These are phyloP conservation scores for Dryobota labecula DNA, from an alignment of 2,888 invertebrate species.

Conservation along the genomic window DNA sequence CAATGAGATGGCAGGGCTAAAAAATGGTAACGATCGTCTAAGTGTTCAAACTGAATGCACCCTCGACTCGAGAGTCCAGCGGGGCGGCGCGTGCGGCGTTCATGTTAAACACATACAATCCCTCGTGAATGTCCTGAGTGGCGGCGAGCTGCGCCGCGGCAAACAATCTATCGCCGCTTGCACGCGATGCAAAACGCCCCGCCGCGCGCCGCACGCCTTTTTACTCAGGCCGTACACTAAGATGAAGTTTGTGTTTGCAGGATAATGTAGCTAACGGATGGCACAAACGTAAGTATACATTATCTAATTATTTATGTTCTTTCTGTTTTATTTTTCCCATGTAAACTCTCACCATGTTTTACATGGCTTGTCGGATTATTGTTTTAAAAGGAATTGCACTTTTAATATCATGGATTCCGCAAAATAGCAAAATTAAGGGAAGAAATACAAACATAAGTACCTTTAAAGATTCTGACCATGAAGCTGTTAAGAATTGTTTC, in stretches of 20 bases:
- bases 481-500: conserved; percentile 93
- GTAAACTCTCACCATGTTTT: background rate
- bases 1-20: background rate
- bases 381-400: background rate
- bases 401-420: background rate
- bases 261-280: too few species aligned
- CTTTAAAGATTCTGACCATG: conserved; percentile 96
- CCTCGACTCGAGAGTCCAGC: too few species aligned
- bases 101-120: too few species aligned
- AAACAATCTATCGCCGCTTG: too few species aligned
- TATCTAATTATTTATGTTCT: background rate
- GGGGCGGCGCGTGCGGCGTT: too few species aligned
- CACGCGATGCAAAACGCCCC: too few species aligned
- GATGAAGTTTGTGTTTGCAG: background rate
- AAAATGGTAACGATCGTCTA: background rate
- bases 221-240: too few species aligned
- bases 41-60: too few species aligned
- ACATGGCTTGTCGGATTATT: background rate
- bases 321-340: background rate
- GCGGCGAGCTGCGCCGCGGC: too few species aligned
- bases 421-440: background rate
- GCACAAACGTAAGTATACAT: background rate
- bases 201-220: too few species aligned
- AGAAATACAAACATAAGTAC: conserved; percentile 76
- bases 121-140: too few species aligned